Conservation (phyloP, 2,888 invertebrate species). For the Cheilosia soror region DNA sequence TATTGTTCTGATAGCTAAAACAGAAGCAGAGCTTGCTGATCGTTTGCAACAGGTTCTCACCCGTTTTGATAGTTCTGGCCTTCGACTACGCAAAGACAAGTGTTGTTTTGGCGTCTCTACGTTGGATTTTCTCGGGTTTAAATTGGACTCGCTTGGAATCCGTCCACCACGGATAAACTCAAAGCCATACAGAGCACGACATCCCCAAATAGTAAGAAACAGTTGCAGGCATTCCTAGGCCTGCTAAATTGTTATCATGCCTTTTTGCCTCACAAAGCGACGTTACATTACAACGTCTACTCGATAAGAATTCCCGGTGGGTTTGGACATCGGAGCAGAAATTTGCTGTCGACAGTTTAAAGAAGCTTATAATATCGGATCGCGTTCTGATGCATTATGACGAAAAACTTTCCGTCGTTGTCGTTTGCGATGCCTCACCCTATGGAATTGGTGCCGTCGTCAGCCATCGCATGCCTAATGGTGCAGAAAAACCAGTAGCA, state of each 20-base stretch:
- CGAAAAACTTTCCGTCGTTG: not conserved
- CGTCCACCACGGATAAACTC: too few relatives aligned
- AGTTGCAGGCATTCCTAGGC: constrained; percentile 19
- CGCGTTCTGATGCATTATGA: constrained; percentile 9
- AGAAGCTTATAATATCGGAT: not conserved
- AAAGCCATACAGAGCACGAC: not conserved
- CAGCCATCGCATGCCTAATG: constrained; percentile 31
- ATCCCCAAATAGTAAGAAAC: constrained; percentile 2
- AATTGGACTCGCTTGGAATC: too few relatives aligned
- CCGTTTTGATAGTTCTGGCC: too few relatives aligned
- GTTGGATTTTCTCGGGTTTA: not conserved
- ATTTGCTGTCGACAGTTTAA: not conserved
- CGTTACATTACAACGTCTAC: not conserved
- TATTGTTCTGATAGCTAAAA: constrained; percentile 49
- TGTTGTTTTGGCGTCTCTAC: not conserved
- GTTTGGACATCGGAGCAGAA: not conserved
- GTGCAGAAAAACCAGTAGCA: constrained; percentile 41
- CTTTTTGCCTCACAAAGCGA: too few relatives aligned
- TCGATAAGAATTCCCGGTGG: constrained; percentile 3
- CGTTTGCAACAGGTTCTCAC: too few relatives aligned
- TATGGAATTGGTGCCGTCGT: constrained; percentile 38
- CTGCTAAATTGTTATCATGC: constrained; percentile 2
- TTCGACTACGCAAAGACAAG: not conserved
- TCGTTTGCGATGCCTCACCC: not conserved
- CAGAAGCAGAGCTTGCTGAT: constrained; percentile 16